Base-by-base conservation (phyloP, 2,797 vertebrate species). In the Pogoniulus pusillus region DNA sequence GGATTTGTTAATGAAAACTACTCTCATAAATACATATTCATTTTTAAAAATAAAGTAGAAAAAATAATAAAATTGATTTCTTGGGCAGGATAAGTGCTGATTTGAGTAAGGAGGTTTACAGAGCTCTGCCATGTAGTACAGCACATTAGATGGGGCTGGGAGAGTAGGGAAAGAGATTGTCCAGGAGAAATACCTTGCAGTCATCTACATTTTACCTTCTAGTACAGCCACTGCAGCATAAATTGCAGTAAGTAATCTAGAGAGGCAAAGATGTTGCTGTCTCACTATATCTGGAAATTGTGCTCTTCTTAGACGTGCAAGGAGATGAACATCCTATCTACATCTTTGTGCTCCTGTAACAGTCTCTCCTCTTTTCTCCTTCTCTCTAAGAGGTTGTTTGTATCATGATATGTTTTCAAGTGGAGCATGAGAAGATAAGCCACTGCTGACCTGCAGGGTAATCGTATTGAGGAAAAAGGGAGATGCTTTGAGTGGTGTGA, bases 181-280 rank as follows among this genome's bases (percentile, higher is more conserved):
- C 20, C 35, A 53, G 76, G 69, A 82, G 7, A 6, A 4, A 1
- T 80, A 16, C 29, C 29, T 19, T 11, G 29, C 32, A 29, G 10
- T 6, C 51, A 47, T 41, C 69, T 30, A 5, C 0, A 1, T 41
- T 51, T 63, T 63, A 27, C 37, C 66, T 72, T 5, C 57, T 69
- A 34, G 55, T 9, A 22, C 23, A 45, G 58, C 23, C 29, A 60
- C 45, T 85, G 26, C 43, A 51, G 16, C 0, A 0, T 0, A 2
- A 54, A 16, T 23, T 65, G 39, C 51, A 27, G 27, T 53, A 62
- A 29, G 1, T 32, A 29, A 78, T 10, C 8, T 41, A 39, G 35
- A 51, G 62, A 9, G 43, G n/a, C 17, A 55, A 47, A 69, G 24
- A 62, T 32, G 64, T 15, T 3, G 30, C 13, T 64, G 16, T 7